Percentiles rank a stretch among this genome's conserved stretches.
Evolutionary conservation across 2,113 vertebrate genomes (phyloP).

Genomic region (Ascaphus truei): DNA sequence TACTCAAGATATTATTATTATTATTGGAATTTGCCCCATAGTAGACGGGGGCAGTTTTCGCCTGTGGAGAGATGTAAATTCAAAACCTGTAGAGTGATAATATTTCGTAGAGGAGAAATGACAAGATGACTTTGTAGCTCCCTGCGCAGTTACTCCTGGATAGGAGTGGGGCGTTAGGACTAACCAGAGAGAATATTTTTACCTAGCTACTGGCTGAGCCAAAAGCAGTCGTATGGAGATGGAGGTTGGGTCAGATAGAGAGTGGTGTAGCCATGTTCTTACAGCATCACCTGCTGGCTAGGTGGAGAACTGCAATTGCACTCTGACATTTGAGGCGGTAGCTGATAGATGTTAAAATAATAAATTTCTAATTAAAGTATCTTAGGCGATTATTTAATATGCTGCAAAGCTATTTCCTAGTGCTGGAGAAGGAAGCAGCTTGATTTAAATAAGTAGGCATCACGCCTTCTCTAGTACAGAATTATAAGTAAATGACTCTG

Average conservation of each 20-base stretch:
- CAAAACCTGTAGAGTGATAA: neutral
- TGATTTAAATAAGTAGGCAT: too few species aligned
- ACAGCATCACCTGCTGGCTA: constrained; percentile 11
- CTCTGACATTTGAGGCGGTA: neutral
- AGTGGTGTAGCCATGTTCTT: constrained; percentile 4
- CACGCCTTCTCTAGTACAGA: too few species aligned
- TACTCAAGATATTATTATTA: too few species aligned
- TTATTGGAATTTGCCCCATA: neutral
- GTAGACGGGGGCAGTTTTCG: neutral
- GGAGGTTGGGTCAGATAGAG: neutral
- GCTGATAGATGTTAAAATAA: neutral
- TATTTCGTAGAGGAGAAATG: neutral
- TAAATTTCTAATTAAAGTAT: neutral
- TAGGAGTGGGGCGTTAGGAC: neutral
- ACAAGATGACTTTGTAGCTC: neutral
- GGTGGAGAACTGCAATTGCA: constrained; percentile 11
- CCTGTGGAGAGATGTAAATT: neutral
- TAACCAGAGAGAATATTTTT: constrained; percentile 18
- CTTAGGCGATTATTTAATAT: neutral
- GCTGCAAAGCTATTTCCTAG: too few species aligned
- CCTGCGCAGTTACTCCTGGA: neutral
- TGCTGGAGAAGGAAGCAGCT: too few species aligned
- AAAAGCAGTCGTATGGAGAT: neutral
- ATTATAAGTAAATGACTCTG: too few species aligned
- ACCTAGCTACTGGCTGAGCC: constrained; percentile 12